Percentiles rank a stretch among this genome's conserved stretches.
phyloP scores from a whole-genome alignment of 30 jellyfish, hydroid and myxozoan genomes.

The Hydractinia echinata region DNA sequence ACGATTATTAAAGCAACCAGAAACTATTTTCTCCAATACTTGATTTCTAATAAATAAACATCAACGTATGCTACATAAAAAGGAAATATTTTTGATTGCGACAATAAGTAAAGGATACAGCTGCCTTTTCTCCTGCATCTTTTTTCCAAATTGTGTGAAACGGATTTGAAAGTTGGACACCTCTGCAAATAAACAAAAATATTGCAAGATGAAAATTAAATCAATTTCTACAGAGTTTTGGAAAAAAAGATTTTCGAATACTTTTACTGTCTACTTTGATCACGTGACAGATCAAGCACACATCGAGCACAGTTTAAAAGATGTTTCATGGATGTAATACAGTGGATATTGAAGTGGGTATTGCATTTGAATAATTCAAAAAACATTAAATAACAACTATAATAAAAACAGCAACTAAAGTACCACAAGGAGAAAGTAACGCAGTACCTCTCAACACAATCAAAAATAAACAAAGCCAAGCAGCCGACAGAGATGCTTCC shows the following conservation, averaged over 20 bases:
- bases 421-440: background rate
- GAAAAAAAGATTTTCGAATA: too few relatives aligned
- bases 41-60: too few relatives aligned
- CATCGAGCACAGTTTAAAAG: too few relatives aligned
- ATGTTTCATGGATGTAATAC: too few relatives aligned
- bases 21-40: too few relatives aligned
- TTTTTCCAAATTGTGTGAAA: conserved; percentile 97
- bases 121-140: conserved; percentile 93
- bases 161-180: conserved; percentile 85
- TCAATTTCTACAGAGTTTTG: too few relatives aligned
- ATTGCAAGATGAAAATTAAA: too few relatives aligned
- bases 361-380: too few relatives aligned
- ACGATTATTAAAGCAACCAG: too few relatives aligned
- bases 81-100: background rate
- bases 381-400: background rate
- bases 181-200: conserved; percentile 48
- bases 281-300: too few relatives aligned
- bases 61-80: background rate
- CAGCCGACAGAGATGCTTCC: conserved; percentile 61
- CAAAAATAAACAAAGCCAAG: conserved; percentile 64
- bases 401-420: background rate
- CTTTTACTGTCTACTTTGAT: too few relatives aligned
- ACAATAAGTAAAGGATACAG: conserved; percentile 75
- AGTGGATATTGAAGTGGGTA: too few relatives aligned
- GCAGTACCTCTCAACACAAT: conserved; percentile 74